Evolutionary conservation across 2,797 vertebrate species (phyloP), one percentile per base, ranked within the genome.

Genomic region (Silurus aristotelis): DNA sequence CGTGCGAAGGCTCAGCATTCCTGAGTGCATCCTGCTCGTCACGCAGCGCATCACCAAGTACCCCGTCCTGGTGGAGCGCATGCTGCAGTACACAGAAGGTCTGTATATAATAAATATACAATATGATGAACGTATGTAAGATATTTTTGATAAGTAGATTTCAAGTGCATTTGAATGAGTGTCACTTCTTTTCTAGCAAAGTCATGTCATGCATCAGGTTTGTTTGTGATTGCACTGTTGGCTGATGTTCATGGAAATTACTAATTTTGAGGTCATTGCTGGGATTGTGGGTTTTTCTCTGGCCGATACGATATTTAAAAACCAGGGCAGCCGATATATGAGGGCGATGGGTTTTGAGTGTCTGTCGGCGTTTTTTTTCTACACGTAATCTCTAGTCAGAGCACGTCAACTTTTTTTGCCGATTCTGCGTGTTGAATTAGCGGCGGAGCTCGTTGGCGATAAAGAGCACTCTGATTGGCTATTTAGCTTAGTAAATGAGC

Each of bases 41-140:
- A 99, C 98, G 0, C 98, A 99, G 89, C 97, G 98, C 82, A 97
- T 99, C 89, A 99, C 96, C 87, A 99, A 99, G 88, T 99, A 99
- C 84, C 98, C 98, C 0, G 97, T 98, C 1, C 92, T 99, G 46
- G 94, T 99, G 91, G 97, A 99, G 76, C 95, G 98, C 0, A 95
- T 99, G 70, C 92, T 99, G 22, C 96, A 97, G 85, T 97, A 99
- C 89, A 98, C 97, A 0, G 96, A 97, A 96, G 98, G 98, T 99
- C 80, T 7, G 68, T 82, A 15, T 5, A 3, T 48, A 27, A 68
- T 2, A 66, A 19, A 58, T 55, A 5, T 63, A 15, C 17, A 58
- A 2, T 61, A 38, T 78, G 56, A 2, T 61, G 31, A 31, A 31
- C 0, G 31, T 31, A 31, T 31, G 38, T 38, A 0, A 38, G 4